Evolutionary conservation across 1,140 invertebrate species (phyloP).

Genomic region (Archivesica marissinica): DNA sequence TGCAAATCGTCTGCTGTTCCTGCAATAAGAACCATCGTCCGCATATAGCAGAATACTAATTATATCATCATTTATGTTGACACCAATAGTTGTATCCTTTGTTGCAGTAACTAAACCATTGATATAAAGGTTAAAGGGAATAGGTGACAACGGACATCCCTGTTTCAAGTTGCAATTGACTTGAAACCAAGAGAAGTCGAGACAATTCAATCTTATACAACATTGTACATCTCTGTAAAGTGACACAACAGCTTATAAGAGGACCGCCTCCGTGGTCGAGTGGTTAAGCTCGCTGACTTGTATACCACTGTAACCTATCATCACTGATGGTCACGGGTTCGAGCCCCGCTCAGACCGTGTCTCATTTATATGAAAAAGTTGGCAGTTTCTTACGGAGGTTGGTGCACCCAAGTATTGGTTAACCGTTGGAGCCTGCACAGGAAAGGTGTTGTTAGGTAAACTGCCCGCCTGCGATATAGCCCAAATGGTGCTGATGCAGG

Average conservation of each 20-base stretch:
- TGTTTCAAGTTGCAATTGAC: slow-evolving; percentile 7
- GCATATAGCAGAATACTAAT: slow-evolving; percentile 11
- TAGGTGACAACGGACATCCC: not conserved
- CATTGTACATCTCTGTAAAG: not conserved
- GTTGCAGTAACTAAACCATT: slow-evolving; percentile 26
- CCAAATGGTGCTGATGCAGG: too few species aligned
- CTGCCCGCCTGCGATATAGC: too few species aligned
- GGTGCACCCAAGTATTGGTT: too few species aligned
- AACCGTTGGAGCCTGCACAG: too few species aligned
- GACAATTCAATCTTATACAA: slow-evolving; percentile 4
- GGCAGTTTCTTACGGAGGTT: too few species aligned
- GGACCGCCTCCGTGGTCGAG: too few species aligned
- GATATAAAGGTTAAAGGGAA: slow-evolving; percentile 29
- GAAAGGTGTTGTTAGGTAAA: too few species aligned
- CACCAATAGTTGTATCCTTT: not conserved
- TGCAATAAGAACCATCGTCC: slow-evolving; percentile 11
- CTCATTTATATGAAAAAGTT: too few species aligned
- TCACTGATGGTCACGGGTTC: too few species aligned
- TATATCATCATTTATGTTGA: slow-evolving; percentile 19
- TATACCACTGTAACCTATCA: too few species aligned
- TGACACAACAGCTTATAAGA: not conserved
- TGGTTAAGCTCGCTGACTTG: too few species aligned
- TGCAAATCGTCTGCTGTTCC: slow-evolving; percentile 18
- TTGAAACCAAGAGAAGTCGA: slow-evolving; percentile 6
- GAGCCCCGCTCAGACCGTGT: too few species aligned